Conservation (phyloP, 2,888 invertebrate genomes). For the Pecten maximus region DNA sequence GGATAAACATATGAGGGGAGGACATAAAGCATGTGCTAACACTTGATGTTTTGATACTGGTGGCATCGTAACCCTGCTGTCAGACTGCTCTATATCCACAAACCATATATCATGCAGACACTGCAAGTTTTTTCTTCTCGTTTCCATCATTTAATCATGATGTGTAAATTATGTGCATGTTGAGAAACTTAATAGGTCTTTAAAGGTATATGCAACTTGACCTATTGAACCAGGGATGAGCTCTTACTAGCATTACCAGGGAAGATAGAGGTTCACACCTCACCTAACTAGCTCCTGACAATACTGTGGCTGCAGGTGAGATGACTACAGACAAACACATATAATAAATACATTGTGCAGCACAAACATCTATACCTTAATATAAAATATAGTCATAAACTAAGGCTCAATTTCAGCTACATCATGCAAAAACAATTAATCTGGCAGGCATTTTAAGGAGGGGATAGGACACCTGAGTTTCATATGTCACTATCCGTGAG, state of each 20-base stretch:
- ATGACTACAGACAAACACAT: not conserved
- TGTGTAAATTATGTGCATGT: not conserved
- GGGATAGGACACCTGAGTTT: not conserved
- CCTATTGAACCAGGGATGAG: not conserved
- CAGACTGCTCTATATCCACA: not conserved
- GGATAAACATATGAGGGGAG: not conserved
- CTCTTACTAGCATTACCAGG: not conserved
- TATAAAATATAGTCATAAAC: not conserved
- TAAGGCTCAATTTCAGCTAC: not conserved
- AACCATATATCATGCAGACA: not conserved
- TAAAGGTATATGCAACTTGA: not conserved
- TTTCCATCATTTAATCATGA: not conserved
- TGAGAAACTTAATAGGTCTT: not conserved
- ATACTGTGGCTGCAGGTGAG: not conserved
- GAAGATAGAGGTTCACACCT: not conserved
- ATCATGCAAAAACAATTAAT: not conserved
- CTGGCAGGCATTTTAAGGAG: not conserved
- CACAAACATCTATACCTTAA: not conserved
- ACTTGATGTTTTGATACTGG: not conserved
- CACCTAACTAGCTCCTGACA: not conserved
- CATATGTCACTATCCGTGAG: not conserved
- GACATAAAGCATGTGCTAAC: slow-evolving; percentile 24
- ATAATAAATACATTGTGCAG: not conserved
- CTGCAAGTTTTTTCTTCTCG: not conserved
- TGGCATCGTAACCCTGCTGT: not conserved